Conservation (phyloP, 2,113 vertebrate species). For the Ramphastos sulfuratus region DNA sequence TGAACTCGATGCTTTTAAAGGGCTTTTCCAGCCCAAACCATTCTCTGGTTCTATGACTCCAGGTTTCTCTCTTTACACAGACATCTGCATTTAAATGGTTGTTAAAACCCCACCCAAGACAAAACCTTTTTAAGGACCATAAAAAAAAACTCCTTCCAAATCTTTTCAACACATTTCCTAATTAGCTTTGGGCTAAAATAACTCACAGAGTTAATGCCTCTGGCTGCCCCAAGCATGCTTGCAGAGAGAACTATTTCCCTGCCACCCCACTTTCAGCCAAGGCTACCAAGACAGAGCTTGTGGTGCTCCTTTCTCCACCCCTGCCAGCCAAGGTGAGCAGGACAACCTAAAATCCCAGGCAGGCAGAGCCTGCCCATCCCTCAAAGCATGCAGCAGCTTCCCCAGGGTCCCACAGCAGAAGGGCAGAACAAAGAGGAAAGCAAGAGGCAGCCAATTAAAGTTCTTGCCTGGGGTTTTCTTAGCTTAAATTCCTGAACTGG, state of each 20-base stretch:
- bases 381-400: fast-evolving
- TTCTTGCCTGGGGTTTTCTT: neutral
- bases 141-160: neutral
- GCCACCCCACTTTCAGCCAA: fast-evolving
- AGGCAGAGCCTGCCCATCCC: neutral
- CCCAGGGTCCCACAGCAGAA: neutral
- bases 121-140: neutral
- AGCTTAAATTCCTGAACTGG: neutral
- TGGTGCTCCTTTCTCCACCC: neutral
- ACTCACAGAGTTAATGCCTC: neutral
- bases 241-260: neutral
- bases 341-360: neutral
- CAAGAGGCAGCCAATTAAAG: neutral
- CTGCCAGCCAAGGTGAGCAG: neutral
- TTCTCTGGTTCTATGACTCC: too few species aligned
- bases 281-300: neutral
- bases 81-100: neutral
- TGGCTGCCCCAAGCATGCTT: neutral
- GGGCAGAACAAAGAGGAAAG: neutral
- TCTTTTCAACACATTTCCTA: fast-evolving
- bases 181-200: neutral
- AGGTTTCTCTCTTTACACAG: neutral
- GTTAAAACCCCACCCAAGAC: fast-evolving
- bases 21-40: too few species aligned
- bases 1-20: too few species aligned